Evolutionary conservation across 1,140 invertebrate species (phyloP), one percentile per base, ranked within the genome.

Genomic region (Oscheius sp.): DNA sequence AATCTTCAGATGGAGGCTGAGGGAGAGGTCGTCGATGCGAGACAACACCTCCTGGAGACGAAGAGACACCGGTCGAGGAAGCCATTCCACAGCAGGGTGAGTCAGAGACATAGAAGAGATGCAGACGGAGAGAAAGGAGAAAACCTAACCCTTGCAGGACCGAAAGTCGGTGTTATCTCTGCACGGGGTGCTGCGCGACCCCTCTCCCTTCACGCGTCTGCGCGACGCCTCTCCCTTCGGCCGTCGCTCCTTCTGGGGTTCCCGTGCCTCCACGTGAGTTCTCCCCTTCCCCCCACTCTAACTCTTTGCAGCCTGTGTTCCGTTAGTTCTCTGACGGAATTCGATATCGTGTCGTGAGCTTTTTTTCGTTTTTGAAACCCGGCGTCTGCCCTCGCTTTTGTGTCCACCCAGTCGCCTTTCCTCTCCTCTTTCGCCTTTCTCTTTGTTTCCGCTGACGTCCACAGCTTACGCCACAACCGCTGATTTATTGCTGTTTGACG

Each of bases 21-120:
- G 35, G 32, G 38, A 18, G 52, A 28, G 23, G 52, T 31, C 26
- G n/a, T 35, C 26, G 62, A 35, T 10, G n/a, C 10, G 28, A 35
- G 2, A 34, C 18, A 68, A 59, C 52, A 61, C 34, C 52, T 68
- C 49, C 67, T 68, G 67, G 67, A 68, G 52, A 38, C 36, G 38
- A 65, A 65, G 36, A 65, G 34, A n/a, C 46, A 52, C 3, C 18
- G 23, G n/a, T 23, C 29, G 38, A 65, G 63, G 32, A 38, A 65
- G 38, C 31, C 1, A 34, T 20, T 13, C 34, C 13, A 18, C 10
- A 46, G 28, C 18, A n/a, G 15, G 7, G 52, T 1, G 55, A 59
- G 36, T 31, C 49, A 38, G 20, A 59, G 52, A 29, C 35, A 28
- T 23, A 61, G 49, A n/a, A n/a, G n/a, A n/a, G n/a, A n/a, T n/a